Percentiles rank a stretch among this genome's conserved stretches.
Evolutionary conservation across 2,113 vertebrate species (phyloP).

Genomic region (Meles meles): DNA sequence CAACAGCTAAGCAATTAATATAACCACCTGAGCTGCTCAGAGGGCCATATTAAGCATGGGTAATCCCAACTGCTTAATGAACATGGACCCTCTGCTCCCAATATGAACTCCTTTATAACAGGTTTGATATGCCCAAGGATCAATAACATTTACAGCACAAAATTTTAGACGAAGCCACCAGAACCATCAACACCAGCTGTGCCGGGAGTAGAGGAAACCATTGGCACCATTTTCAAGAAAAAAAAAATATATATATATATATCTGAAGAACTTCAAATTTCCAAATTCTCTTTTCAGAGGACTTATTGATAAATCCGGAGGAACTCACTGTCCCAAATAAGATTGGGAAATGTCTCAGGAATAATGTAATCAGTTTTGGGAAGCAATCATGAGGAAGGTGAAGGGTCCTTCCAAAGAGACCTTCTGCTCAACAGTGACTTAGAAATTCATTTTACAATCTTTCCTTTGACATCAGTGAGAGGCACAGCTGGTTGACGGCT

Average conservation of each 20-base stretch:
- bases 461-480: background rate
- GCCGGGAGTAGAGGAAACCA: accelerated
- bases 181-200: background rate
- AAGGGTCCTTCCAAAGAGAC: too few species aligned
- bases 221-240: background rate
- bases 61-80: background rate
- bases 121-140: too few species aligned
- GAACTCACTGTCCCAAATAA: background rate
- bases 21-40: background rate
- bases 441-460: background rate
- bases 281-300: background rate
- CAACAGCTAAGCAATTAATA: background rate
- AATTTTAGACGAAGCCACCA: background rate
- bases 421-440: background rate
- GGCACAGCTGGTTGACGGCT: background rate
- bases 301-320: background rate
- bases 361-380: background rate
- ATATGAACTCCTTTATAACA: background rate
- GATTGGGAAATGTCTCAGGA: background rate
- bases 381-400: background rate
- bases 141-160: background rate
- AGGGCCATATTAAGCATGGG: background rate
- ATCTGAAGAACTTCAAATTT: background rate
- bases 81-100: background rate
- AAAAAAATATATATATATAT: background rate